phyloP scores from a whole-genome alignment of 2,888 invertebrate genomes.

The Hypomecis punctinalis region DNA sequence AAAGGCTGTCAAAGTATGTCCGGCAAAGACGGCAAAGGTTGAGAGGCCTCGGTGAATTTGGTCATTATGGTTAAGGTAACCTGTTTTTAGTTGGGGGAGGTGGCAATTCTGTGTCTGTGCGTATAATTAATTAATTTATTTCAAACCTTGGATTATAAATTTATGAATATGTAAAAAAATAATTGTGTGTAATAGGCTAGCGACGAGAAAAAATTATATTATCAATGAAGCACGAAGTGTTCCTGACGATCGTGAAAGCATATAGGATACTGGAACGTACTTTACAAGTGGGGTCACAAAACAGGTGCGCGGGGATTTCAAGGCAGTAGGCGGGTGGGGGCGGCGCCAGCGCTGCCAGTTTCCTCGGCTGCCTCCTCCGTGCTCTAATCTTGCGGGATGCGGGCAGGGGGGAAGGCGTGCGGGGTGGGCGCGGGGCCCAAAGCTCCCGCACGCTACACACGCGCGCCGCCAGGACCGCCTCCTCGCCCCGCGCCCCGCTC shows the following conservation, averaged over 20 bases:
- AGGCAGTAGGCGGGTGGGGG: constrained; percentile 70
- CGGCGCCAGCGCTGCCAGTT: constrained; percentile 62
- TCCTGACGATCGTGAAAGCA: too few relatives aligned
- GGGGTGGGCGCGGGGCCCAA: constrained; percentile 52
- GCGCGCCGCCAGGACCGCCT: constrained; percentile 66
- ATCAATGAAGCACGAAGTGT: background rate
- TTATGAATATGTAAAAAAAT: too few relatives aligned
- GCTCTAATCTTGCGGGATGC: constrained; percentile 76
- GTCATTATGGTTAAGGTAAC: too few relatives aligned
- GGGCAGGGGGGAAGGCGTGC: constrained; percentile 50
- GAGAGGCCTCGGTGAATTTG: too few relatives aligned
- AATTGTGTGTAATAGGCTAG: background rate
- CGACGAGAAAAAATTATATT: background rate
- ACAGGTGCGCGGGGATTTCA: constrained; percentile 69
- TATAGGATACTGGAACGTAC: constrained; percentile 43
- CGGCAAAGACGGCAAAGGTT: too few relatives aligned
- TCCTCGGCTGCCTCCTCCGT: constrained; percentile 69
- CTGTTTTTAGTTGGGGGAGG: too few relatives aligned
- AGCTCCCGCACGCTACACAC: constrained; percentile 64
- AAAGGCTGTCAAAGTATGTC: too few relatives aligned
- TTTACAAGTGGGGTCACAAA: constrained; percentile 77
- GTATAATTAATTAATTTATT: too few relatives aligned
- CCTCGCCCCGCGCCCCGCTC: constrained; percentile 66
- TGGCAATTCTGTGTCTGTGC: too few relatives aligned
- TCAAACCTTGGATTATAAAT: too few relatives aligned